A percentile compares a stretch with the other conserved stretches of the same genome.
Conservation (phyloP, 2,888 invertebrate genomes). For the Nomada goodeniana region DNA sequence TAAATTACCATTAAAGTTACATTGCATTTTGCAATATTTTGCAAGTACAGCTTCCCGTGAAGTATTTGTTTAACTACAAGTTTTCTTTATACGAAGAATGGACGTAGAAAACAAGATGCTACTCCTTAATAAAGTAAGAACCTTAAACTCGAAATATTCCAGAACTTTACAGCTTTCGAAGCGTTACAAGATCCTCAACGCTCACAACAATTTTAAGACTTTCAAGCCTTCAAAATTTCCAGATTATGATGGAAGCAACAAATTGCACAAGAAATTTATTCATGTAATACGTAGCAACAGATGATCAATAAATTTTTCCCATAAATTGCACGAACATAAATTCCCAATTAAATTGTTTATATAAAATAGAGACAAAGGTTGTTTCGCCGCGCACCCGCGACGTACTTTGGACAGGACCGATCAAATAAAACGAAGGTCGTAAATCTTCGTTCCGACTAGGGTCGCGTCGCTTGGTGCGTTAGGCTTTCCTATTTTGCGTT, state of each 20-base stretch:
- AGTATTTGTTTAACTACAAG: too few species aligned
- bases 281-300: neutral
- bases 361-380: neutral
- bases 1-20: too few species aligned
- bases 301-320: neutral
- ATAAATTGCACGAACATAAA: too few species aligned
- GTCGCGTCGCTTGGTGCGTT: too few species aligned
- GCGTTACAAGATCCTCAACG: neutral
- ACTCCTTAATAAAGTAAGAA: slow-evolving; percentile 8
- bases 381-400: too few species aligned
- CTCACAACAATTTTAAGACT: slow-evolving; percentile 20
- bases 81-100: too few species aligned
- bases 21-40: too few species aligned
- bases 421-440: too few species aligned
- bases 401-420: too few species aligned
- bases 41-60: too few species aligned
- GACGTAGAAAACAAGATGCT: neutral
- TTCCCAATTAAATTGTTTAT: neutral
- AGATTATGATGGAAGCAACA: neutral
- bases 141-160: slow-evolving; percentile 6
- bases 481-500: too few species aligned
- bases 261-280: neutral
- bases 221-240: neutral
- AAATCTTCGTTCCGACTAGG: too few species aligned
- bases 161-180: neutral